Evolutionary conservation across 2,888 invertebrate genomes (phyloP).

Genomic region (Lissonota sp.): DNA sequence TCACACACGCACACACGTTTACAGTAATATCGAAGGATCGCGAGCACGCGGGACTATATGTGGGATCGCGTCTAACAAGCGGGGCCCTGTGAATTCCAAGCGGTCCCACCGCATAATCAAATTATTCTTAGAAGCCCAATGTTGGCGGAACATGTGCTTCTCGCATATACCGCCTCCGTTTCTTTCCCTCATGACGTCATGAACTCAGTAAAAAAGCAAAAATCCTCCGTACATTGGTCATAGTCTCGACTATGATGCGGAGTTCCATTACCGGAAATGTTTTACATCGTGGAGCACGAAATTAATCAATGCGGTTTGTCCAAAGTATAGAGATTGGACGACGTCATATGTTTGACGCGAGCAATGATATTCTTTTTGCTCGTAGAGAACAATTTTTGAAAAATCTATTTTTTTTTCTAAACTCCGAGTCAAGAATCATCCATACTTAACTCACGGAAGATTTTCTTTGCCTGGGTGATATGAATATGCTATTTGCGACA

Average conservation of each 20-base stretch:
- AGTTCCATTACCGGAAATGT: conserved; percentile 53
- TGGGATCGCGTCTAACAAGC: conserved; percentile 68
- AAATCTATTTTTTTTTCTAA: no score
- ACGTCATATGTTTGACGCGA: no score
- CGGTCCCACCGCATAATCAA: conserved; percentile 76
- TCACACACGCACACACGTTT: conserved; percentile 24
- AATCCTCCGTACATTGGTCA: conserved; percentile 32
- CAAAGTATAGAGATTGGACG: no score
- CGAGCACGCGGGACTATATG: conserved; percentile 55
- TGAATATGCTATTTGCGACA: no score
- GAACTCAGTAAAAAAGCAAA: conserved; percentile 52
- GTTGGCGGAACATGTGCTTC: conserved; percentile 74
- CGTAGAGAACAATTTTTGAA: no score
- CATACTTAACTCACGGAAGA: no score
- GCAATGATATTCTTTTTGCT: no score
- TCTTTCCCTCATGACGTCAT: conserved; percentile 70
- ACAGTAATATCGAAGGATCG: conserved; percentile 47
- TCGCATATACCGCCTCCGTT: conserved; percentile 63
- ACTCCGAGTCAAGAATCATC: no score
- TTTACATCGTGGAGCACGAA: conserved; percentile 7
- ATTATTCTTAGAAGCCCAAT: conserved; percentile 76
- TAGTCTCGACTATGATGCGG: conserved; percentile 12
- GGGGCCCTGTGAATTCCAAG: conserved; percentile 74
- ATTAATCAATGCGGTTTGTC: conserved; percentile 2
- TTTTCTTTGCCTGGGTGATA: no score